Base-by-base conservation (phyloP, 1,140 invertebrate genomes). In the Zaprionus lachaisei region DNA sequence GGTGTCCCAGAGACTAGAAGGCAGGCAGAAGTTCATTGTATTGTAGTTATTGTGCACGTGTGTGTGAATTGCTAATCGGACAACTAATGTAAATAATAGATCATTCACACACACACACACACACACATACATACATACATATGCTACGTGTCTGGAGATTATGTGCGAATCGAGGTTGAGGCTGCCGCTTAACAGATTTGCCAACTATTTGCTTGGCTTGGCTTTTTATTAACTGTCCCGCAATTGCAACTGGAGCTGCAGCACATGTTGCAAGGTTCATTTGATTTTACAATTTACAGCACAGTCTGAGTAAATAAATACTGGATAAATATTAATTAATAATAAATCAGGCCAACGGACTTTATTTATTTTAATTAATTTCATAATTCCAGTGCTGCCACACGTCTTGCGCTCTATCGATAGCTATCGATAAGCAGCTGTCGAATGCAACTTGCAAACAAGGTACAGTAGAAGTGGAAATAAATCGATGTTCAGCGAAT, bases 21-120 rank as follows among this genome's bases (percentile, higher is more conserved):
- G 31, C 15, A 22, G 22, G 20, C 55, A 24, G 26, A 49, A 34
- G 31, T 62, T 51, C 60, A 72, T 77, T 77, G 77, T 61, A 55
- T 64, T 54, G 69, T 58, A 72, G 69, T 65, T 80, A 14, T 20
- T 51, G 20, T 51, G 11, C 20, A 24, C 20, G 47, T 51, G 47
- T 51, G 47, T 51, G 20, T 51, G 47, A 24, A 51, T 51, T 51
- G 47, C 47, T 20, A 51, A 51, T 51, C 47, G 47, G 47, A 51
- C 47, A 51, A 51, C 47, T 74, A 65, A 70, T 66, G 78, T 62
- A 78, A 74, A 80, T 74, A 80, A 80, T 74, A 77, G 28, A 77
- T 73, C 58, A 77, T 55, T 72, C 34, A 77, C 68, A 31, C 58
- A 73, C 64, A 68, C 41, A 77, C 68, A 34, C 58, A 31, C 31